Evolutionary conservation across 1,140 invertebrate species (phyloP).

Genomic region (Temnothorax longispinosus): DNA sequence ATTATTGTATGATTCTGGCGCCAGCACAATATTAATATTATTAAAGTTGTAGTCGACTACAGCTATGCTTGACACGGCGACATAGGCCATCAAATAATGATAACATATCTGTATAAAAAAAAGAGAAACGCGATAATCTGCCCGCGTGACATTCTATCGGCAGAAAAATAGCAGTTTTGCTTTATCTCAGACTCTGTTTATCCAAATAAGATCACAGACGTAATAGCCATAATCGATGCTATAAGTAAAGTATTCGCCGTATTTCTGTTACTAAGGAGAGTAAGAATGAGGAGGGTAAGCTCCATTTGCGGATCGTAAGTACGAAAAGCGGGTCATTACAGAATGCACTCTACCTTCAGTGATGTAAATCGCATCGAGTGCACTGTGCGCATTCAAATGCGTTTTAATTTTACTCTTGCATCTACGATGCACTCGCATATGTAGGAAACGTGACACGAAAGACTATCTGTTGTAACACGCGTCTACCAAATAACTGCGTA

Average conservation of each 20-base stretch:
- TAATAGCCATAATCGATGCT: not conserved
- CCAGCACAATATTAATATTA: not conserved
- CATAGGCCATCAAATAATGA: constrained; percentile 5
- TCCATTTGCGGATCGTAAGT: not conserved
- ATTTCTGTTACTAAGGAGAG: not conserved
- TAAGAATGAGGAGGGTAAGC: not conserved
- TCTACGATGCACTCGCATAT: not conserved
- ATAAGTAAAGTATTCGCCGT: not conserved
- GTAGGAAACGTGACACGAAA: not conserved
- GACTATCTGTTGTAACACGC: not conserved
- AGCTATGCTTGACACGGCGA: not conserved
- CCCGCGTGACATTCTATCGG: not conserved
- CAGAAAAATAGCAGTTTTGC: not conserved
- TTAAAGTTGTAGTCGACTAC: not conserved
- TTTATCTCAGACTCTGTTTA: not conserved
- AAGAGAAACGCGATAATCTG: not conserved
- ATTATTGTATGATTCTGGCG: not conserved
- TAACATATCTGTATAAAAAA: not conserved
- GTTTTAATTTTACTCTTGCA: not conserved
- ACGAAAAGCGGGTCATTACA: constrained; percentile 25
- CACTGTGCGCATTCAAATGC: not conserved
- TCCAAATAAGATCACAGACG: not conserved
- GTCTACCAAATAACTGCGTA: not conserved
- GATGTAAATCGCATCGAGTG: constrained; percentile 2
- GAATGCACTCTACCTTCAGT: not conserved